Percentiles rank a stretch among this genome's conserved stretches.
phyloP scores from a whole-genome alignment of 2,113 vertebrate species.

The Cepphus grylle region DNA sequence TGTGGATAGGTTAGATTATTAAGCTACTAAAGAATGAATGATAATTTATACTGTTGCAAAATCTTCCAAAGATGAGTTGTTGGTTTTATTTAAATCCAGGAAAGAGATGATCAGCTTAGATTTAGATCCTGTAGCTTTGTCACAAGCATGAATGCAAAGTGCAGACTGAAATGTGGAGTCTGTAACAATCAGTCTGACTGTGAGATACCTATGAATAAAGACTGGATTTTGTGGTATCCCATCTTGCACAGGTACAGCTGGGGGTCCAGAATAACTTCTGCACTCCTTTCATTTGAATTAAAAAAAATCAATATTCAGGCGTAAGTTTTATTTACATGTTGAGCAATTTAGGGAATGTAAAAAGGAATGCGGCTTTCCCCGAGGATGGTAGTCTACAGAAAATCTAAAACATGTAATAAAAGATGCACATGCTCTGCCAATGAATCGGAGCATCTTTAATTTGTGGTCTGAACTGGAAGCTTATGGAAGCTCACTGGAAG shows the following conservation, averaged over 20 bases:
- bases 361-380: background rate
- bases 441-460: background rate
- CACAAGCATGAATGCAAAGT: background rate
- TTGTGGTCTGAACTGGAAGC: background rate
- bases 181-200: background rate
- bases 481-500: background rate
- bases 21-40: background rate
- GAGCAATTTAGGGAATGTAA: background rate
- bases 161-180: background rate
- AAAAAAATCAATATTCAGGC: constrained; percentile 46
- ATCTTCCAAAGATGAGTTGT: background rate
- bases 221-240: constrained; percentile 15
- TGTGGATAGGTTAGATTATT: background rate
- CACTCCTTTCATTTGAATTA: constrained; percentile 72
- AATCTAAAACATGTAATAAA: background rate
- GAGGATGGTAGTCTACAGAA: background rate
- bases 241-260: constrained; percentile 66
- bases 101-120: background rate
- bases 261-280: constrained; percentile 63
- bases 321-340: constrained; percentile 35
- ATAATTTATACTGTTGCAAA: background rate
- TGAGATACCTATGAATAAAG: background rate
- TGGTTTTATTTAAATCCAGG: background rate
- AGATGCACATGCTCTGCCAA: background rate
- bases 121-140: background rate